A percentile compares a stretch with the other conserved stretches of the same genome.
Evolutionary conservation across 2,888 invertebrate species (phyloP).

Genomic region (Drosophila affinis): DNA sequence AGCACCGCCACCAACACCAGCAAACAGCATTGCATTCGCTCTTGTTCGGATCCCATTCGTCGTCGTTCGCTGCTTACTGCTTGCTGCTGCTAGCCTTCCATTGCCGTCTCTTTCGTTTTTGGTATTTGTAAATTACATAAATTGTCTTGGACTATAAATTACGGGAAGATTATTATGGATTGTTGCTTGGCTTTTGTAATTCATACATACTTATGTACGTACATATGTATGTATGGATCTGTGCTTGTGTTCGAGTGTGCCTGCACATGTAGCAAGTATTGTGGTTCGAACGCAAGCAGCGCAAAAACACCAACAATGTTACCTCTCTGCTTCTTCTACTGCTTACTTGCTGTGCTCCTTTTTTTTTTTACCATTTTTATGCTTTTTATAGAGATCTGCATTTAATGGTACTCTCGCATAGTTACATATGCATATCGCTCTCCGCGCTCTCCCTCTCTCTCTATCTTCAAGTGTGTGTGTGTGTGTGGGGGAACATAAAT

Average conservation of each 20-base stretch:
- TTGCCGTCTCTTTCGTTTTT: conserved; percentile 72
- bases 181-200: conserved; percentile 50
- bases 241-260: conserved; percentile 25
- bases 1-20: conserved; percentile 53
- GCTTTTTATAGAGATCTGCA: conserved; percentile 74
- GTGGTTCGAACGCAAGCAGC: conserved; percentile 35
- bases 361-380: conserved; percentile 34
- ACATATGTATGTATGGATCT: conserved; percentile 32
- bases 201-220: conserved; percentile 2
- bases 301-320: conserved; percentile 45
- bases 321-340: conserved; percentile 24
- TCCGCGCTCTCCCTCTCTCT: not conserved
- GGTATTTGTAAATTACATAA: conserved; percentile 77
- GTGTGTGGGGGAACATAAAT: conserved; percentile 36
- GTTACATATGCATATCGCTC: conserved; percentile 47
- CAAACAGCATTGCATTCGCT: conserved; percentile 72
- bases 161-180: conserved; percentile 78
- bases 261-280: not conserved
- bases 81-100: conserved; percentile 34
- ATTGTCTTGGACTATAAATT: conserved; percentile 77
- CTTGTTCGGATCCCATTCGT: conserved; percentile 21
- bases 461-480: conserved; percentile 7
- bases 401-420: conserved; percentile 72
- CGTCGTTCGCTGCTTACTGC: conserved; percentile 30
- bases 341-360: conserved; percentile 6